Percentiles rank a stretch among this genome's conserved stretches.
Conservation (phyloP, 1,140 invertebrate species). For the Caenorhabditis inopinata region DNA sequence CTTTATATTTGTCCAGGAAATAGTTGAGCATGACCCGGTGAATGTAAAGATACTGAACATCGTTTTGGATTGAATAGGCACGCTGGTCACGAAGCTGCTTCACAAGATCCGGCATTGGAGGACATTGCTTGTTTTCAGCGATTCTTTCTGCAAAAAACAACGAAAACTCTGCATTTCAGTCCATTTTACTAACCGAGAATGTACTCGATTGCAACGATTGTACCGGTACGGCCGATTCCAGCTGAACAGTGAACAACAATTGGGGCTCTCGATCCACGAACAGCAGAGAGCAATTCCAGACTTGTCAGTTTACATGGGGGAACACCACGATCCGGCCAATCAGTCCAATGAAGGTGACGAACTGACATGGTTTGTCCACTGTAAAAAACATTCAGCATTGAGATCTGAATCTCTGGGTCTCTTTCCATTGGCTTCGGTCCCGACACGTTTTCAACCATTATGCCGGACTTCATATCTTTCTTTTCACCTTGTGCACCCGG, state of each 20-base stretch:
- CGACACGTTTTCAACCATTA: neutral
- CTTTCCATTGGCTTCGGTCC: conserved; percentile 3
- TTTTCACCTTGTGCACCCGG: conserved; percentile 46
- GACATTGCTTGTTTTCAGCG: neutral
- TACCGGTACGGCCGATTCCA: conserved; percentile 47
- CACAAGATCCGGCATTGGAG: conserved; percentile 31
- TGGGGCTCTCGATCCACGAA: conserved; percentile 32
- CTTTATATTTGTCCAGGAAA: conserved; percentile 43
- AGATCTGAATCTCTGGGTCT: neutral
- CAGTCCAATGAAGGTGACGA: conserved; percentile 35
- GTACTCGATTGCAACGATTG: conserved; percentile 33
- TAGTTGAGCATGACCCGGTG: conserved; percentile 37
- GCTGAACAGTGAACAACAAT: conserved; percentile 49
- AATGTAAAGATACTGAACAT: conserved; percentile 39
- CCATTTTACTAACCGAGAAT: neutral
- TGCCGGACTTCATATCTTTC: neutral
- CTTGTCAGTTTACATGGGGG: conserved; percentile 20
- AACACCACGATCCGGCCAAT: conserved; percentile 50
- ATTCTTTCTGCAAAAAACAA: neutral
- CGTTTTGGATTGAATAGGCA: conserved; percentile 32
- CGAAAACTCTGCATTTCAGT: neutral
- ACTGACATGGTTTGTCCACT: neutral
- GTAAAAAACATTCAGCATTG: neutral
- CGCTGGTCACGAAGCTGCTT: conserved; percentile 15
- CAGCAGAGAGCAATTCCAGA: conserved; percentile 22